Evolutionary conservation across 2,888 invertebrate genomes (phyloP), one percentile per base, ranked within the genome.

Genomic region (Agrotis exclamationis): DNA sequence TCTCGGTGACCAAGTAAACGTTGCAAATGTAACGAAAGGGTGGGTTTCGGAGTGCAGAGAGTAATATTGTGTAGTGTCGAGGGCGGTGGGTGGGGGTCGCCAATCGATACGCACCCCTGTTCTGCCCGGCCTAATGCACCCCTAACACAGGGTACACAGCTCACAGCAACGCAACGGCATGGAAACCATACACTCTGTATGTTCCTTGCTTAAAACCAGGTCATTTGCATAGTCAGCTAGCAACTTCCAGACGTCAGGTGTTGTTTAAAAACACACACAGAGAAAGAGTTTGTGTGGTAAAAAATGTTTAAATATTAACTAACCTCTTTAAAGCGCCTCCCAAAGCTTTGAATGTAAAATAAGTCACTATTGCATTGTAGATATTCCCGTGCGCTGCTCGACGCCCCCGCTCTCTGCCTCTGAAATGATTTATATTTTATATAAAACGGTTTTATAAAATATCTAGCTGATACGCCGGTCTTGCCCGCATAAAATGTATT

Each of bases 31-130:
- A 91, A 90, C 89, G 88, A 90, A 93, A 92, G 94, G 94, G 92
- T 91, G 92, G 86, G 85, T 85, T 88, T 88, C 80, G 85, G 85
- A 88, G 88, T 89, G 89, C 88, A 88, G 87, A 87, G 89, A 90
- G 92, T 91, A 90, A 91, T 91, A 91, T 89, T 87, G 91, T 91
- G 88, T 89, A 90, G 92, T 91, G 89, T 86, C 84, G 86, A 88
- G 89, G 90, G 86, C 80, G 89, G 80, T 86, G 83, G 86, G 89
- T 75, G 79, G 92, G 75, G 88, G 89, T 87, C 73, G 86, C 89
- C 92, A 95, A 95, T 96, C 95, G 95, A 96, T 96, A 95, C 90
- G 88, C 95, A 92, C 94, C 95, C 95, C 93, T 92, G 86, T 86
- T 81, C 82, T 79, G 82, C 83, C 78, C 85, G 90, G 91, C 92